A percentile compares a stretch with the other conserved stretches of the same genome.
Evolutionary conservation across 2,888 invertebrate genomes (phyloP).

Genomic region (Sarcophaga carnaria): DNA sequence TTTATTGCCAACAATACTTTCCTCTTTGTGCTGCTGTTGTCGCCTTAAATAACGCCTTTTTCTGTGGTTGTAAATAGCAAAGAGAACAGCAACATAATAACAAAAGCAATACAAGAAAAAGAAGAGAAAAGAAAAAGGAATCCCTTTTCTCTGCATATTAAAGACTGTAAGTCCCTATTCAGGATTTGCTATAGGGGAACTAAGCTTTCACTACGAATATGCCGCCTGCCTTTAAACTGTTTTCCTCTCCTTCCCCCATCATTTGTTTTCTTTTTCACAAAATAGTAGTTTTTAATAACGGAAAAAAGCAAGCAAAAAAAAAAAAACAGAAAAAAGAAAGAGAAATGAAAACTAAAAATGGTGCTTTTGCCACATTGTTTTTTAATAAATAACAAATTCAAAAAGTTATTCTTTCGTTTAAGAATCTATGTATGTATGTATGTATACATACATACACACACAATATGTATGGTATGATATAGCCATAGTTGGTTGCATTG

Average conservation of each 20-base stretch:
- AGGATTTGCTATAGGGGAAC: slow-evolving; percentile 51
- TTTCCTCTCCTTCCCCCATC: neutral
- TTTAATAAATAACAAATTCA: slow-evolving; percentile 60
- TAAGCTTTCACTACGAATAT: slow-evolving; percentile 20
- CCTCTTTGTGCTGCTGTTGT: slow-evolving; percentile 29
- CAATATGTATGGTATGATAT: neutral
- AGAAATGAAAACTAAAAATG: slow-evolving; percentile 5
- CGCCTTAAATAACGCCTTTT: slow-evolving; percentile 39
- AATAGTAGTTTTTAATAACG: slow-evolving; percentile 36
- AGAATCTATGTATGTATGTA: neutral
- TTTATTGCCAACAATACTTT: slow-evolving; percentile 37
- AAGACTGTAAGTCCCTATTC: slow-evolving; percentile 46
- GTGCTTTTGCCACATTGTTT: slow-evolving; percentile 50
- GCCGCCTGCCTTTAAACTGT: slow-evolving; percentile 11
- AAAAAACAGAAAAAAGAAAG: neutral
- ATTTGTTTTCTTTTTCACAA: slow-evolving; percentile 6
- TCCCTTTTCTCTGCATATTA: neutral
- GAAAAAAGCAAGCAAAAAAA: slow-evolving; percentile 1
- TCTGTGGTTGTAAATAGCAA: slow-evolving; percentile 31
- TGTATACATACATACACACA: neutral
- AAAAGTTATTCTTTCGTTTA: slow-evolving; percentile 45
- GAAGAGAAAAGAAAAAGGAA: neutral
- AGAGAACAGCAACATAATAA: slow-evolving; percentile 12
- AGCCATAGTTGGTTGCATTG: too few relatives aligned
- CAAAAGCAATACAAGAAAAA: neutral